phyloP scores from a whole-genome alignment of 2,113 vertebrate genomes.

The Prinia subflava region DNA sequence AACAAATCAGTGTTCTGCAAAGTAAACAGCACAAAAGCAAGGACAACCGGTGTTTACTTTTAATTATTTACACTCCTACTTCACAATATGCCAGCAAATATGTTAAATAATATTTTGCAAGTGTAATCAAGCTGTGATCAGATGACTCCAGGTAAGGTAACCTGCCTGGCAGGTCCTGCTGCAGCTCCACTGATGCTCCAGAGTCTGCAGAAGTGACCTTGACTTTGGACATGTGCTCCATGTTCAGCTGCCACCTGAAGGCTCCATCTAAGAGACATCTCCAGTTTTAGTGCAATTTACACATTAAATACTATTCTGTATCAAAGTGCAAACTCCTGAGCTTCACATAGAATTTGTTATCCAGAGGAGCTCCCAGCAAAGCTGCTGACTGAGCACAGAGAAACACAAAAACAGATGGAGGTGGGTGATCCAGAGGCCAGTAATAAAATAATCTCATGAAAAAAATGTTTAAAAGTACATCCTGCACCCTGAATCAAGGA shows the following conservation, averaged over 20 bases:
- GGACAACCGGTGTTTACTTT: slow-evolving; percentile 48
- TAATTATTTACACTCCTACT: slow-evolving; percentile 39
- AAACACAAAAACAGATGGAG: not conserved
- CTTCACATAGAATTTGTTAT: not conserved
- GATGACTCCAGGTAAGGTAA: not conserved
- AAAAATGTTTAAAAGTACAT: not conserved
- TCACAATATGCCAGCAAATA: slow-evolving; percentile 16
- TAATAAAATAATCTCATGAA: not conserved
- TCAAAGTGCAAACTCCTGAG: not conserved
- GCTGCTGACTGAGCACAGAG: not conserved
- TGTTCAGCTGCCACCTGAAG: not conserved
- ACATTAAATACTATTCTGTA: not conserved
- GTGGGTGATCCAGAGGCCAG: not conserved
- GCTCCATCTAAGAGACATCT: not conserved
- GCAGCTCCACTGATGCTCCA: not conserved
- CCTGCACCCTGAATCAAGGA: not conserved
- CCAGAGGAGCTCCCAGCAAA: not conserved
- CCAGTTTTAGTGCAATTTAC: not conserved
- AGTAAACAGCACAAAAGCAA: slow-evolving; percentile 50
- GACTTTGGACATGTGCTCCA: fast-evolving
- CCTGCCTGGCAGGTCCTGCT: not conserved
- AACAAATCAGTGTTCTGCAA: slow-evolving; percentile 26
- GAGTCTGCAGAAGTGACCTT: not conserved
- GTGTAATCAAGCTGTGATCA: slow-evolving; percentile 35
- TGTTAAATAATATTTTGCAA: slow-evolving; percentile 35